Percentiles rank a stretch among this genome's conserved stretches.
These are phyloP conservation scores for Lemur catta DNA, from an alignment of 2,797 vertebrate genomes.

Conservation along the genomic window DNA sequence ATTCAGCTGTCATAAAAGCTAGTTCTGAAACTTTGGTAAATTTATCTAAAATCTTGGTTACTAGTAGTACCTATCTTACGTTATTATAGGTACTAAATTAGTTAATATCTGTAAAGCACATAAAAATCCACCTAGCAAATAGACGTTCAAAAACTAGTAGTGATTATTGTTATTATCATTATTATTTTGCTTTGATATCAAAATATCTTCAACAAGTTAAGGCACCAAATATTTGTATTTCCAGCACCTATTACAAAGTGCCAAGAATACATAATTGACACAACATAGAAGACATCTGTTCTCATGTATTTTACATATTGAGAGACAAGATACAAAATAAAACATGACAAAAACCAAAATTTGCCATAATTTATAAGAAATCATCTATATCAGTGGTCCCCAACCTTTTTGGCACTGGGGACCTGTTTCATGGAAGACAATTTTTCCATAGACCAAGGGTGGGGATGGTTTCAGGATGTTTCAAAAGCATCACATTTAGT, in stretches of 20 bases:
- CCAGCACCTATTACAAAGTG: not conserved
- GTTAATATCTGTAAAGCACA: not conserved
- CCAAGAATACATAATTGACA: not conserved
- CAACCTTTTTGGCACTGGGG: no score
- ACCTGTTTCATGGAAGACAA: no score
- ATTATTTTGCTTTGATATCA: slow-evolving; percentile 4
- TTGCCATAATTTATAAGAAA: not conserved
- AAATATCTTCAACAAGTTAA: slow-evolving; percentile 11
- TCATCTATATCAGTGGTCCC: not conserved
- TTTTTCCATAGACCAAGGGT: no score
- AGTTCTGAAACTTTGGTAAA: not conserved
- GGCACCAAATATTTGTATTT: not conserved
- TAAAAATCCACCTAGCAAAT: not conserved
- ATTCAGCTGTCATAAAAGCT: not conserved
- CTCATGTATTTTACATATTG: not conserved
- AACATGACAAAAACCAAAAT: not conserved
- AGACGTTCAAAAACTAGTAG: not conserved
- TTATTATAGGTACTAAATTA: not conserved
- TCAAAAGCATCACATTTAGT: no score
- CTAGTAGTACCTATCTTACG: not conserved
- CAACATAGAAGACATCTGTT: not conserved
- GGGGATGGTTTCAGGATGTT: no score
- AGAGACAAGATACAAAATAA: not conserved
- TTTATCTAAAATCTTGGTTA: not conserved
- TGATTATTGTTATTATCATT: not conserved